Percentiles rank a stretch among this genome's conserved stretches.
phyloP scores from a whole-genome alignment of 2,797 vertebrate genomes.

The Girardinus metallicus region DNA sequence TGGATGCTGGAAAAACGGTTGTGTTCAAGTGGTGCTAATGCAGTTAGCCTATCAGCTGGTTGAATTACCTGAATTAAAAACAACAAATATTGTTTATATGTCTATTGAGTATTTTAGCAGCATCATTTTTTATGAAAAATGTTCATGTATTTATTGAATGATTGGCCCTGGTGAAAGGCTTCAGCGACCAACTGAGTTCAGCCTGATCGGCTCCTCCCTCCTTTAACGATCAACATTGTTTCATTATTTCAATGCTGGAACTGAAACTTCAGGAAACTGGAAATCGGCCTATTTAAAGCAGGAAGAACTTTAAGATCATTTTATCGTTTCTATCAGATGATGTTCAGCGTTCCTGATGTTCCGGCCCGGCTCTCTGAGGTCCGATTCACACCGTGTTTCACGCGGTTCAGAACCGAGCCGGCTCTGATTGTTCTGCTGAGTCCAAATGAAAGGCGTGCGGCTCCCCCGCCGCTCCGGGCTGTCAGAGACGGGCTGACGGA shows the following conservation, averaged over 20 bases:
- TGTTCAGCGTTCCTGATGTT: neutral
- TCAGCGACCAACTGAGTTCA: too few species aligned
- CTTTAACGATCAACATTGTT: neutral
- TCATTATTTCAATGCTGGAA: neutral
- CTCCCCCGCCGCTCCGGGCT: constrained; percentile 63
- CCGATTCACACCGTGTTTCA: constrained; percentile 72
- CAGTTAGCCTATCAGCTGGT: too few species aligned
- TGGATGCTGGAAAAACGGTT: too few species aligned
- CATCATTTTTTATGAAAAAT: too few species aligned
- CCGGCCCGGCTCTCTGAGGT: constrained; percentile 45
- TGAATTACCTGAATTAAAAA: too few species aligned
- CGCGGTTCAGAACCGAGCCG: constrained; percentile 66
- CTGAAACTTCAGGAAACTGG: neutral
- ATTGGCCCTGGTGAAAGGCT: neutral
- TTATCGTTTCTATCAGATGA: neutral
- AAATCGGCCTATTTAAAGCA: constrained; percentile 3
- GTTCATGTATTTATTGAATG: neutral
- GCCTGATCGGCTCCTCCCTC: neutral
- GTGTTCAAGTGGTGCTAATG: too few species aligned
- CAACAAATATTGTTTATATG: too few species aligned
- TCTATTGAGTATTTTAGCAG: too few species aligned
- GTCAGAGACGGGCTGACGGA: constrained; percentile 4
- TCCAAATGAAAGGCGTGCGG: constrained; percentile 75
- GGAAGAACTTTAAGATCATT: neutral
- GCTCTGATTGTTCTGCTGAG: constrained; percentile 72